Conservation (phyloP, 2,113 vertebrate species). For the Pygathrix nemaeus region DNA sequence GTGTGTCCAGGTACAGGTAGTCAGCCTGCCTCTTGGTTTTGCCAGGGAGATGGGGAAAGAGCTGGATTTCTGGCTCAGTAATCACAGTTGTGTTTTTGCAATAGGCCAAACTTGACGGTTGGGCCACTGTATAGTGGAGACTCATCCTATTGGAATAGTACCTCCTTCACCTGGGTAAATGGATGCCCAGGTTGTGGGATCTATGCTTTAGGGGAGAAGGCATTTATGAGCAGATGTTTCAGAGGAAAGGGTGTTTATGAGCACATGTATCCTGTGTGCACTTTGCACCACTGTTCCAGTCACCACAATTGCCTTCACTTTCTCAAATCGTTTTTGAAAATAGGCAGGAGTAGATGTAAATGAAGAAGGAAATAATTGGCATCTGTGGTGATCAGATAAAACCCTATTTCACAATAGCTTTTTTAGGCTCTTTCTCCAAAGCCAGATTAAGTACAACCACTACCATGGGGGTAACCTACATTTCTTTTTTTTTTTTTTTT, state of each 20-base stretch:
- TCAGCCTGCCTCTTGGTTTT: not conserved
- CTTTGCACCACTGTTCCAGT: not conserved
- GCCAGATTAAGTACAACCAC: not conserved
- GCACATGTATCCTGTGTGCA: not conserved
- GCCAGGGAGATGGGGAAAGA: not conserved
- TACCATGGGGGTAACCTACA: not conserved
- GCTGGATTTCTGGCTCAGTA: not conserved
- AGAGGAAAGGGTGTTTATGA: not conserved
- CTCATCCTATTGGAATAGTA: not conserved
- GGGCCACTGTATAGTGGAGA: not conserved
- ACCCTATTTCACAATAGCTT: not conserved
- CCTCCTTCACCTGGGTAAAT: not conserved
- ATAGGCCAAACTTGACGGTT: too few species aligned
- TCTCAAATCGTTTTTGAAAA: constrained; percentile 9
- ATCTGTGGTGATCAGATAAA: not conserved
- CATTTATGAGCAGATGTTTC: not conserved
- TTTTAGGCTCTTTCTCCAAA: not conserved
- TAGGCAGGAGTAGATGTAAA: not conserved
- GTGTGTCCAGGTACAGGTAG: accelerated
- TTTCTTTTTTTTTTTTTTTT: not conserved
- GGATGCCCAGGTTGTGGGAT: not conserved
- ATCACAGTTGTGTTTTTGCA: not conserved
- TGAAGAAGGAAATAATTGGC: not conserved
- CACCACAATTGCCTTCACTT: not conserved
- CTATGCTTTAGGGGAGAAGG: not conserved